Percentiles rank a stretch among this genome's conserved stretches.
phyloP scores from a whole-genome alignment of 1,140 invertebrate species.

The Eupristina koningsbergeri region DNA sequence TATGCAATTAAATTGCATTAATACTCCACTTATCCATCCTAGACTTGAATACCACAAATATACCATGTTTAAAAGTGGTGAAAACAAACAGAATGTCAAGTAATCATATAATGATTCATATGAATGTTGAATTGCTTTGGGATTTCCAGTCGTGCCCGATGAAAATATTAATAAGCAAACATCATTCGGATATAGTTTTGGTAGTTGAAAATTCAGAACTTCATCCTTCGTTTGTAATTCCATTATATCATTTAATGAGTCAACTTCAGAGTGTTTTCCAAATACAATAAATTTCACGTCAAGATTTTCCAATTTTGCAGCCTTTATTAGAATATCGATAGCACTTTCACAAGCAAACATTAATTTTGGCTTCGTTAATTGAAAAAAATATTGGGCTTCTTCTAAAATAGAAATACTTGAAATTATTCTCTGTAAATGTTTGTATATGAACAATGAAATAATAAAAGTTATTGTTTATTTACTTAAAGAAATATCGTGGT shows the following conservation, averaged over 20 bases:
- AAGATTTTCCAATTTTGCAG: slow-evolving; percentile 46
- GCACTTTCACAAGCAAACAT: slow-evolving; percentile 58
- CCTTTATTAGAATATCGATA: slow-evolving; percentile 51
- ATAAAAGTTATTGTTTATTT: too few species aligned
- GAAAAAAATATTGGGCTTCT: slow-evolving; percentile 54
- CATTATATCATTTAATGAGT: slow-evolving; percentile 50
- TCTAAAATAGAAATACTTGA: slow-evolving; percentile 21
- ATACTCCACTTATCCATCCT: slow-evolving; percentile 52
- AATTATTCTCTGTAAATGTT: background rate
- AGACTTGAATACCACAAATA: slow-evolving; percentile 38
- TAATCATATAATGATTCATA: slow-evolving; percentile 33
- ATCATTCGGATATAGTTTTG: slow-evolving; percentile 41
- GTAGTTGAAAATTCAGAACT: slow-evolving; percentile 37
- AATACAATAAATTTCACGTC: slow-evolving; percentile 58
- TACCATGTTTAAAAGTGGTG: background rate
- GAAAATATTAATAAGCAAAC: slow-evolving; percentile 60
- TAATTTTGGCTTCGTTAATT: slow-evolving; percentile 61
- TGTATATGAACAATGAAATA: too few species aligned
- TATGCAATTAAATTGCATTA: slow-evolving; percentile 28
- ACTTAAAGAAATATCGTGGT: slow-evolving; percentile 38
- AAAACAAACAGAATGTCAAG: background rate
- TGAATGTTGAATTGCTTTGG: slow-evolving; percentile 56
- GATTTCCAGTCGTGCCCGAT: slow-evolving; percentile 59
- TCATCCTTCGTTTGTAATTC: slow-evolving; percentile 9
- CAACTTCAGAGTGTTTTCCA: slow-evolving; percentile 47